These are phyloP conservation scores for Neotoxoptera formosana DNA, from an alignment of 1,140 invertebrate species.

Conservation along the genomic window DNA sequence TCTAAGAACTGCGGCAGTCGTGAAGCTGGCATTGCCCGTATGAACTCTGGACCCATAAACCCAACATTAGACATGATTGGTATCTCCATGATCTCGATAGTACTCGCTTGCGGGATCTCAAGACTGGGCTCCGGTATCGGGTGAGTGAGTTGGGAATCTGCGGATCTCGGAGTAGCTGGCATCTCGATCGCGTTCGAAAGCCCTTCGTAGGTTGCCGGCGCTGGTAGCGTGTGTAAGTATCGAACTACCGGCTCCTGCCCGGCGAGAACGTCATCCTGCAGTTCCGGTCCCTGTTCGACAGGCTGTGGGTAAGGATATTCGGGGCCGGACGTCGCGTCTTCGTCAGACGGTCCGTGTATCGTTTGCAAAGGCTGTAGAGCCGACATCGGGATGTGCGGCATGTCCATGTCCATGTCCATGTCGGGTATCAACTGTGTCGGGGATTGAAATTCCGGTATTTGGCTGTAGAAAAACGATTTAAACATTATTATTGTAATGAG, in stretches of 20 bases:
- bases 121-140: not conserved
- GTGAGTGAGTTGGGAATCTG: not conserved
- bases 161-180: not conserved
- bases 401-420: no score
- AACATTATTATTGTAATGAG: not conserved
- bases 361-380: not conserved
- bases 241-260: not conserved
- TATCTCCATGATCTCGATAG: not conserved
- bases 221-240: not conserved
- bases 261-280: not conserved
- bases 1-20: not conserved
- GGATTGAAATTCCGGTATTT: slow-evolving; percentile 11
- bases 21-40: not conserved
- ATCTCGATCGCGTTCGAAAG: not conserved
- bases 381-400: not conserved
- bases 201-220: not conserved
- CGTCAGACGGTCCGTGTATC: not conserved
- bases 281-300: not conserved
- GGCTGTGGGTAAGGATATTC: not conserved
- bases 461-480: not conserved
- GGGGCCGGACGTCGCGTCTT: not conserved
- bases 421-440: not conserved
- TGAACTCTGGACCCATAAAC: not conserved
- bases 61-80: not conserved
- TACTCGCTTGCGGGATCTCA: not conserved